Conservation (phyloP, 23 tunicate species). For the Halocynthia aurantium region DNA sequence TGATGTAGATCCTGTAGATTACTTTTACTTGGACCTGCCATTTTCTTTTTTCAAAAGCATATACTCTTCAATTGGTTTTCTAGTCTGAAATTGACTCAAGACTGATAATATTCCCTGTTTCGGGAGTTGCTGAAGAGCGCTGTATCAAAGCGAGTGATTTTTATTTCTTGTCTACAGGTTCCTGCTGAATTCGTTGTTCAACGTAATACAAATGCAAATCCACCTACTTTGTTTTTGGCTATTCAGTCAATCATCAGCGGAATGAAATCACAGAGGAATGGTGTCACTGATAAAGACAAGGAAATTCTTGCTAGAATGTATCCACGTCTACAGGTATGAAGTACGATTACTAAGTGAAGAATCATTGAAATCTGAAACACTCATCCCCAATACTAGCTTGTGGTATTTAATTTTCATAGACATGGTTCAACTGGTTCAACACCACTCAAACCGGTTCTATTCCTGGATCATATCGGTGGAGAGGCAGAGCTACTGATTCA, state of each 20-base stretch:
- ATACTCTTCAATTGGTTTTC: too few relatives aligned
- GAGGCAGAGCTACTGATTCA: constrained; percentile 60
- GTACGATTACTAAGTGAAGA: background rate
- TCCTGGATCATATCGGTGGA: constrained; percentile 85
- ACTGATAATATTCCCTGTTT: background rate
- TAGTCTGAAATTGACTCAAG: background rate
- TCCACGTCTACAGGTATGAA: constrained; percentile 62
- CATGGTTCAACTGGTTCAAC: constrained; percentile 98
- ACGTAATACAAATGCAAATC: constrained; percentile 89
- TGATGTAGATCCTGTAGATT: background rate
- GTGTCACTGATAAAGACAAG: constrained; percentile 33
- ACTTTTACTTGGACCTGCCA: too few relatives aligned
- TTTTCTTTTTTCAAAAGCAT: too few relatives aligned
- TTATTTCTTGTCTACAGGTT: constrained; percentile 30
- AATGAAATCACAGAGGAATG: constrained; percentile 10
- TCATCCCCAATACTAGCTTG: too few relatives aligned
- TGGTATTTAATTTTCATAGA: constrained; percentile 19
- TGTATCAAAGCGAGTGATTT: too few relatives aligned
- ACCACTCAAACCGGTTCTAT: constrained; percentile 81
- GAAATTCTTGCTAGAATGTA: constrained; percentile 43
- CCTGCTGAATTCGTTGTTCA: constrained; percentile 98
- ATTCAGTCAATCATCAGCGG: constrained; percentile 55
- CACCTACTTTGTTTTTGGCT: constrained; percentile 95
- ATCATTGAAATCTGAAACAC: background rate
- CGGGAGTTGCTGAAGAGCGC: too few relatives aligned